A percentile compares a stretch with the other conserved stretches of the same genome.
These are phyloP conservation scores for Mimumesa dahlbomi DNA, from an alignment of 2,888 invertebrate genomes.

Conservation along the genomic window DNA sequence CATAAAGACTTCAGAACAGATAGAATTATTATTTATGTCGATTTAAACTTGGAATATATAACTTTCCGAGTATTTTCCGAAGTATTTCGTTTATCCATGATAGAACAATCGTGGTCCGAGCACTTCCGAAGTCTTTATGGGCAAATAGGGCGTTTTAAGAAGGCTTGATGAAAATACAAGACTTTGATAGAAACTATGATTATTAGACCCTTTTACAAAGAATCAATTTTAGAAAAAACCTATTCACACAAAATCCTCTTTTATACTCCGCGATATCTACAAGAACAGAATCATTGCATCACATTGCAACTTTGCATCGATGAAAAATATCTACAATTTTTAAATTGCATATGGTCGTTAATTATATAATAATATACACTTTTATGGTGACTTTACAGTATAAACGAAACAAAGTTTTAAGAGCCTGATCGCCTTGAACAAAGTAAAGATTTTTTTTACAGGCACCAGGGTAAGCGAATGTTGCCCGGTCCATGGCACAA, in stretches of 20 bases:
- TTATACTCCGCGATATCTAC: conserved; percentile 79
- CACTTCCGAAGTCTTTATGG: conserved; percentile 43
- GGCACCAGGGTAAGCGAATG: conserved; percentile 51
- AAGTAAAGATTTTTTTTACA: conserved; percentile 37
- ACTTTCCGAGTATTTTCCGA: no score
- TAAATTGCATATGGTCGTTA: conserved; percentile 64
- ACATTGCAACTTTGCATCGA: conserved; percentile 75
- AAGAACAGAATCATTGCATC: conserved; percentile 80
- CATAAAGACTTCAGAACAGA: no score
- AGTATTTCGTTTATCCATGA: no score
- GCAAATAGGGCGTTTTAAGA: conserved; percentile 17
- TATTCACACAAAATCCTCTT: conserved; percentile 80
- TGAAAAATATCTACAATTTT: conserved; percentile 77
- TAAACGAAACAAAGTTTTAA: conserved; percentile 67
- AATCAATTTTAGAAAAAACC: conserved; percentile 81
- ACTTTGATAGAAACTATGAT: conserved; percentile 81
- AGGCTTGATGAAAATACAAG: conserved; percentile 47
- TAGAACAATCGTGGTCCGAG: no score
- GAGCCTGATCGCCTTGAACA: conserved; percentile 44
- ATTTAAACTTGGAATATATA: no score
- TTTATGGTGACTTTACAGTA: conserved; percentile 73
- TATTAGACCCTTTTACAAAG: conserved; percentile 81
- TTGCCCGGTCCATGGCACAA: conserved; percentile 61
- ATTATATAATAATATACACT: conserved; percentile 73
- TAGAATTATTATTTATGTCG: no score